These are phyloP conservation scores for Plumapathes pennacea DNA, from an alignment of 92 coral and sea anemone species.

Conservation along the genomic window DNA sequence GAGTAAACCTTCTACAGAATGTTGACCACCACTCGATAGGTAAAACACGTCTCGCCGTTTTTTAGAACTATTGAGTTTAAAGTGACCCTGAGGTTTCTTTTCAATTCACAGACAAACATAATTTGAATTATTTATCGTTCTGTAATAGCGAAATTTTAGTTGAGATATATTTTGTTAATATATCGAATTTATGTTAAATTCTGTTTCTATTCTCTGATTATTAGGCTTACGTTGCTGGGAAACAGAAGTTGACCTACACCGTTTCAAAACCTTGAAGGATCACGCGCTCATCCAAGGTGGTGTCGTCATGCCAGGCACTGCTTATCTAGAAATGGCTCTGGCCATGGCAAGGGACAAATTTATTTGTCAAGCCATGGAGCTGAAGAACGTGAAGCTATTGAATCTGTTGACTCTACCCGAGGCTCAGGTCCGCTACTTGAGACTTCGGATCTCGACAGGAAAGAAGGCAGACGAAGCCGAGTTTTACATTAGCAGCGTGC, in stretches of 20 bases:
- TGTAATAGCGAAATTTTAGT: too few relatives aligned
- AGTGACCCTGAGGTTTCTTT: too few relatives aligned
- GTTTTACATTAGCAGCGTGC: conserved; percentile 53
- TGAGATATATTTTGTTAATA: too few relatives aligned
- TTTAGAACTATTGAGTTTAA: too few relatives aligned
- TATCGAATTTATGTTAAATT: too few relatives aligned
- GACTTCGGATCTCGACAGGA: conserved; percentile 56
- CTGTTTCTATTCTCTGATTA: too few relatives aligned
- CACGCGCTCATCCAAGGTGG: conserved; percentile 74
- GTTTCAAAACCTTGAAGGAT: conserved; percentile 69
- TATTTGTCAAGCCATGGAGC: conserved; percentile 11
- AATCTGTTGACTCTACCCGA: conserved; percentile 71
- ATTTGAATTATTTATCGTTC: too few relatives aligned
- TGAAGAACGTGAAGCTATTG: conserved; percentile 44
- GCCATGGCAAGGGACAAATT: conserved; percentile 75
- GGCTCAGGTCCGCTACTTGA: conserved; percentile 51
- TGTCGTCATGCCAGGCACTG: conserved; percentile 80
- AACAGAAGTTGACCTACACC: conserved; percentile 72
- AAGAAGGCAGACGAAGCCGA: conserved; percentile 17
- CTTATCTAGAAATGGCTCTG: conserved; percentile 84
- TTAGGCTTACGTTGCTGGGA: conserved; percentile 84
- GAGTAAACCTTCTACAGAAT: too few relatives aligned
- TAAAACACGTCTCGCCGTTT: too few relatives aligned
- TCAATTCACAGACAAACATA: too few relatives aligned
- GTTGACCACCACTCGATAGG: too few relatives aligned